Percentiles rank a stretch among this genome's conserved stretches.
Evolutionary conservation across 2,797 vertebrate species (phyloP).

Genomic region (Decapterus maruadsi): DNA sequence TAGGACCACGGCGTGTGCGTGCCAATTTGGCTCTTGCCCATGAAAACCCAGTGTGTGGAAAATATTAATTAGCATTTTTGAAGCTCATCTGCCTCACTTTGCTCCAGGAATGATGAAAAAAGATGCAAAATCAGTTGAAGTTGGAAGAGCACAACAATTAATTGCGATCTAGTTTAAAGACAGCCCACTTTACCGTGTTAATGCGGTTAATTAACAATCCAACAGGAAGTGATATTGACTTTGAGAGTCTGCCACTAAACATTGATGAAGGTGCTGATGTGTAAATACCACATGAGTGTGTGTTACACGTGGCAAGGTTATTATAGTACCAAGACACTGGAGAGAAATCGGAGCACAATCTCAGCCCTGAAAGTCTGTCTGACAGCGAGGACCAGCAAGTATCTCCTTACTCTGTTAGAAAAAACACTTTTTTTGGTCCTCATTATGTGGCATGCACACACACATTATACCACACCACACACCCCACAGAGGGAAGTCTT

Average conservation of each 20-base stretch:
- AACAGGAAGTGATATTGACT: conserved; percentile 74
- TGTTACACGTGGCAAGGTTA: conserved; percentile 29
- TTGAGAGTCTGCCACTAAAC: conserved; percentile 69
- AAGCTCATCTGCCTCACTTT: conserved; percentile 65
- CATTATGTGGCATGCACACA: neutral
- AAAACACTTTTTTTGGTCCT: no score
- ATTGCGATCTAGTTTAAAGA: conserved; percentile 76
- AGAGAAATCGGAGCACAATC: neutral
- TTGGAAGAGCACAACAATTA: conserved; percentile 67
- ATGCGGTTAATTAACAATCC: conserved; percentile 76
- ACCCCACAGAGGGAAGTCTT: conserved; percentile 12
- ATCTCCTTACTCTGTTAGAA: no score
- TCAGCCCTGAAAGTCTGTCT: no score
- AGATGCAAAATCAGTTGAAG: conserved; percentile 64
- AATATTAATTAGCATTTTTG: conserved; percentile 68
- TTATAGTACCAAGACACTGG: conserved; percentile 43
- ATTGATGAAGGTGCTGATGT: conserved; percentile 68
- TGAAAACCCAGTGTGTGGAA: conserved; percentile 58
- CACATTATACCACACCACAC: neutral
- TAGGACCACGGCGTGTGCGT: conserved; percentile 35
- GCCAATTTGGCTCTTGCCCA: conserved; percentile 59
- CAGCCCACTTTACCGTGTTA: conserved; percentile 65
- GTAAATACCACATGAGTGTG: conserved; percentile 52
- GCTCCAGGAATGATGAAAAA: conserved; percentile 62
- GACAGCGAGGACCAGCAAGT: no score